Evolutionary conservation across 2,888 invertebrate species (phyloP).

Genomic region (Nomada ferruginata): DNA sequence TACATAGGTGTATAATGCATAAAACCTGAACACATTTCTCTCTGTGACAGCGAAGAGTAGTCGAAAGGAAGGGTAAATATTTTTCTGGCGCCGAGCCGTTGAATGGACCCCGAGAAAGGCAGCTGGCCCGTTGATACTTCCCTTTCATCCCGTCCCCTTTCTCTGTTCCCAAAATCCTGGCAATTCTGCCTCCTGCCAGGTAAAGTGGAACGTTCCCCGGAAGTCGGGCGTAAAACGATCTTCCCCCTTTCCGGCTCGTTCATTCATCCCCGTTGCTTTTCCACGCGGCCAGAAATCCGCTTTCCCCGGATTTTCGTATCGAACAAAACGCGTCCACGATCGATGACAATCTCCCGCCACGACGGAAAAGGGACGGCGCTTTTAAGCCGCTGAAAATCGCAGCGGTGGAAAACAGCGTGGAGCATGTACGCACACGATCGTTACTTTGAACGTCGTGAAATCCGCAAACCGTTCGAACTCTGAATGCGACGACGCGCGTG

Average conservation of each 20-base stretch:
- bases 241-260: conserved; percentile 66
- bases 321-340: conserved; percentile 29
- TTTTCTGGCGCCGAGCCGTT: conserved; percentile 50
- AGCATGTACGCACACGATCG: neutral
- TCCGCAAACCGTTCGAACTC: neutral
- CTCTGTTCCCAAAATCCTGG: neutral
- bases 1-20: no score
- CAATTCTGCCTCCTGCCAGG: conserved; percentile 28
- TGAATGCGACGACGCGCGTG: conserved; percentile 38
- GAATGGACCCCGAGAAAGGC: conserved; percentile 43
- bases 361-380: conserved; percentile 32
- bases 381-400: conserved; percentile 29
- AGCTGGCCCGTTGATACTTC: conserved; percentile 49
- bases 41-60: neutral
- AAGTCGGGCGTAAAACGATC: conserved; percentile 73
- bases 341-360: conserved; percentile 32
- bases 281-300: conserved; percentile 68
- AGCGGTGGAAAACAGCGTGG: neutral
- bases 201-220: conserved; percentile 62
- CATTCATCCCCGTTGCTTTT: conserved; percentile 62
- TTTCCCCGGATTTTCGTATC: conserved; percentile 72
- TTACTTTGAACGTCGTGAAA: conserved; percentile 24
- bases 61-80: conserved; percentile 65
- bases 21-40: neutral
- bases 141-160: conserved; percentile 31